Base-by-base conservation (phyloP, 2,113 vertebrate genomes). In the Stegostoma tigrinum region DNA sequence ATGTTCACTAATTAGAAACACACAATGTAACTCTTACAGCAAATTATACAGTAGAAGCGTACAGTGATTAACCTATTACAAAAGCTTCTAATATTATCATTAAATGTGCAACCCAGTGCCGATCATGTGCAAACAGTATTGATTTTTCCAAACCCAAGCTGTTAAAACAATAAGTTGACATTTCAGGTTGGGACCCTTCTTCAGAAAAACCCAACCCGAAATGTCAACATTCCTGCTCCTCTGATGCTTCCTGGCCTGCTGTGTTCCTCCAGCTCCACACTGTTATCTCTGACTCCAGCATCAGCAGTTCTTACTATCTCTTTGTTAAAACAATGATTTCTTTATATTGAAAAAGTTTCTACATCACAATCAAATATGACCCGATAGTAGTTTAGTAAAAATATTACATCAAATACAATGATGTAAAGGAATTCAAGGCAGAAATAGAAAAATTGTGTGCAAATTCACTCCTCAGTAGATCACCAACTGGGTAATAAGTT, bases 401-500 rank as follows among this genome's bases (percentile, higher is more conserved):
- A 94, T 67, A 68, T 94, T 67, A 42, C 91, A 67, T 42, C 34
- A 12, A 38, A 34, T 68, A 38, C 42, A 21, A 34, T 91, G 61
- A 93, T 66, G 55, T 67, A 67, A 34, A 30, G n/a, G 34, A 21
- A 94, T 38, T 68, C n/a, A 70, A 42, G 2, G n/a, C 21, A 38
- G n/a, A 30, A 45, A 12, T 23, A 30, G 67, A 66, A 94, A 10
- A 42, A 24, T 67, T 6, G 0, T 12, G 21, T 24, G 24, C n/a
- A 94, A 27, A 55, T 42, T 94, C 21, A 45, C 19, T 68, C 91
- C 19, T 94, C 38, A 94, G 38, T 10, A 68, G n/a, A 68, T 42
- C 96, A 98, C 97, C 97, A 99, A 97, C 96, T 99, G 98, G 4
- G 97, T 95, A 96, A 99, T 99, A 96, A 99, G 97, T 91, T 99